Percentiles rank a stretch among this genome's conserved stretches.
Evolutionary conservation across 2,113 vertebrate genomes (phyloP).

Genomic region (Scomber japonicus): DNA sequence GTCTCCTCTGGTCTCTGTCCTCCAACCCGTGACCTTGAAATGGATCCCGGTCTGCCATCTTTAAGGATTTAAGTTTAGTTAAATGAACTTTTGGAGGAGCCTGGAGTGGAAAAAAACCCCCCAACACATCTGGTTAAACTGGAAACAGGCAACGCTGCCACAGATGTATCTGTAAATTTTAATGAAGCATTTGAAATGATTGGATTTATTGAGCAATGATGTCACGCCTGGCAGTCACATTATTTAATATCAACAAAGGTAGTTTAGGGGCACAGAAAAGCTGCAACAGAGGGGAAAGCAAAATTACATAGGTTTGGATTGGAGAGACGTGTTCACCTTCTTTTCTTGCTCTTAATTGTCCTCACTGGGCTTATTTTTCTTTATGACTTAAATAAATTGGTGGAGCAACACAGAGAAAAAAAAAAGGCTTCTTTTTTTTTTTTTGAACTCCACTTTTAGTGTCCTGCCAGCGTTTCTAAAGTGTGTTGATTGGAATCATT

Average conservation of each 20-base stretch:
- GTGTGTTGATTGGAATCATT: constrained; percentile 38
- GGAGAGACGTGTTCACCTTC: neutral
- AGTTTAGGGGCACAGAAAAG: neutral
- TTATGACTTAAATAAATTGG: neutral
- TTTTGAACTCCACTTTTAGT: neutral
- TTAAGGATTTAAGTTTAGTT: constrained; percentile 11
- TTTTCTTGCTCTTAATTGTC: neutral
- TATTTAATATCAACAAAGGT: neutral
- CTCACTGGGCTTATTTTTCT: neutral
- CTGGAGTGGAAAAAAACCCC: neutral
- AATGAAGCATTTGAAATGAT: neutral
- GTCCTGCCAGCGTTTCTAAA: neutral
- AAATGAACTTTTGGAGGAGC: constrained; percentile 1
- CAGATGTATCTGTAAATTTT: neutral
- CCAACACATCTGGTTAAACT: neutral
- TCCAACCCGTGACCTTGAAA: constrained; percentile 24
- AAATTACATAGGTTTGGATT: neutral
- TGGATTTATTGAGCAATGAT: neutral
- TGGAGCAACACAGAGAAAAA: neutral
- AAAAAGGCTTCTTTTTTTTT: neutral
- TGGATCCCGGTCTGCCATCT: constrained; percentile 25
- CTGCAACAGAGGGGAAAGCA: neutral
- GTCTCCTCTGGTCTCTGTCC: constrained; percentile 25
- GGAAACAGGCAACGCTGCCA: neutral
- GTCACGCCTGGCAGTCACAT: neutral